These are phyloP conservation scores for Creontiades dilutus DNA, from an alignment of 2,888 invertebrate species.

Conservation along the genomic window DNA sequence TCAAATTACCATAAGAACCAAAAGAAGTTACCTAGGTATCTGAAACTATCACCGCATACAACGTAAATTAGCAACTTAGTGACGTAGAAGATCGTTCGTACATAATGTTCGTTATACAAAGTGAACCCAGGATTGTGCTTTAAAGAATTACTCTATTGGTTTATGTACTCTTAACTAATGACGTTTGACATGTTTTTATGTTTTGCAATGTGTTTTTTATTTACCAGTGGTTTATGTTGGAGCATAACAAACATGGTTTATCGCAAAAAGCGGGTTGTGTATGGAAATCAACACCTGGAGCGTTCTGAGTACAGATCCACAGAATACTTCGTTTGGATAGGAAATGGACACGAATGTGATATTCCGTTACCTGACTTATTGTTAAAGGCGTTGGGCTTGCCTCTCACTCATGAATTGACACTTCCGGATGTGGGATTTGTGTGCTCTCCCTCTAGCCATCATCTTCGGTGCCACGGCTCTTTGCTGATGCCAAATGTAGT, in stretches of 20 bases:
- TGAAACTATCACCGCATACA: too few relatives aligned
- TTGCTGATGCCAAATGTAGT: not conserved
- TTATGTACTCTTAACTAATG: too few relatives aligned
- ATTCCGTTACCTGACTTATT: not conserved
- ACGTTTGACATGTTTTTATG: too few relatives aligned
- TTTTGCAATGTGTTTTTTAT: too few relatives aligned
- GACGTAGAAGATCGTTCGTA: too few relatives aligned
- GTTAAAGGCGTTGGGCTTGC: not conserved
- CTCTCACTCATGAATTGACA: not conserved
- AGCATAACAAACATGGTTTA: not conserved
- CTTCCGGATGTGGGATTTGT: not conserved
- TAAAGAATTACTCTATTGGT: too few relatives aligned
- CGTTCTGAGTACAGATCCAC: not conserved
- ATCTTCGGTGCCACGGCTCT: not conserved
- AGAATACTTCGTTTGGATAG: not conserved
- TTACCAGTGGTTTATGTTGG: too few relatives aligned
- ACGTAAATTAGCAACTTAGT: too few relatives aligned
- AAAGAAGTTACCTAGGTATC: too few relatives aligned
- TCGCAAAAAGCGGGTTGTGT: not conserved
- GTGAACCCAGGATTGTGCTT: too few relatives aligned
- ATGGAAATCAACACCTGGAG: not conserved
- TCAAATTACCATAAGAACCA: too few relatives aligned
- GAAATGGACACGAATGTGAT: not conserved
- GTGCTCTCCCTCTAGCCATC: not conserved
- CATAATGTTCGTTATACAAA: too few relatives aligned